phyloP scores from a whole-genome alignment of 2,888 invertebrate species.

The Nycteola revayana region DNA sequence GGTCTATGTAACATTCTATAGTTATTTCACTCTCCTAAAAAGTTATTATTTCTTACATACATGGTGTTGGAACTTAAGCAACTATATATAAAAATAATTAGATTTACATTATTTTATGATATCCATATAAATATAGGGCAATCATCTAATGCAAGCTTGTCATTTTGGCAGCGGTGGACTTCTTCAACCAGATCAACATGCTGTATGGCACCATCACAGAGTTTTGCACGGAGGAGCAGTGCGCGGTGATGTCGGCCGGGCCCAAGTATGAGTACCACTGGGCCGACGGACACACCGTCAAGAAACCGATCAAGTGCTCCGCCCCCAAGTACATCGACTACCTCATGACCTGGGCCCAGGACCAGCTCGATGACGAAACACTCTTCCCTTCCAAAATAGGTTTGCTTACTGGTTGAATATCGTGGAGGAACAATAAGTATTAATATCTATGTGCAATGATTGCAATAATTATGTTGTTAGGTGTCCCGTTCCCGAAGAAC shows the following conservation, averaged over 20 bases:
- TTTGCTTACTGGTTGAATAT: slow-evolving; percentile 16
- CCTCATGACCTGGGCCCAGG: slow-evolving; percentile 99
- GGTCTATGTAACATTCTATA: too few species aligned
- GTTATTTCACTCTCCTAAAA: too few species aligned
- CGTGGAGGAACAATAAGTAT: too few species aligned
- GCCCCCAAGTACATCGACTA: slow-evolving; percentile 99
- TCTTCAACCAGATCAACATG: slow-evolving; percentile 99
- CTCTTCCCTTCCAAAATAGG: slow-evolving; percentile 98
- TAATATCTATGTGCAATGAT: too few species aligned
- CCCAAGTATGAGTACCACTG: slow-evolving; percentile 99
- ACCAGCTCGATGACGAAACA: slow-evolving; percentile 98
- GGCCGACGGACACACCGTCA: slow-evolving; percentile 99
- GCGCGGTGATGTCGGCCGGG: slow-evolving; percentile 99
- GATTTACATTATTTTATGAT: too few species aligned
- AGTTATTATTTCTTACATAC: too few species aligned
- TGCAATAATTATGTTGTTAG: slow-evolving; percentile 52
- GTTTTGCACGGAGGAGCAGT: slow-evolving; percentile 98
- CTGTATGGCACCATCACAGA: slow-evolving; percentile 99
- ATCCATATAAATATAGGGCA: too few species aligned
- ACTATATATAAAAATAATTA: too few species aligned
- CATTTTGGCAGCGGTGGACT: slow-evolving; percentile 92
- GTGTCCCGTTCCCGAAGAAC: slow-evolving; percentile 99
- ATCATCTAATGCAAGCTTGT: too few species aligned
- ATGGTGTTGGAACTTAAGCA: too few species aligned
- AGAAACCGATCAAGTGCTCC: slow-evolving; percentile 99